Evolutionary conservation across 2,888 invertebrate species (phyloP).

Genomic region (Seira sanloemensis): DNA sequence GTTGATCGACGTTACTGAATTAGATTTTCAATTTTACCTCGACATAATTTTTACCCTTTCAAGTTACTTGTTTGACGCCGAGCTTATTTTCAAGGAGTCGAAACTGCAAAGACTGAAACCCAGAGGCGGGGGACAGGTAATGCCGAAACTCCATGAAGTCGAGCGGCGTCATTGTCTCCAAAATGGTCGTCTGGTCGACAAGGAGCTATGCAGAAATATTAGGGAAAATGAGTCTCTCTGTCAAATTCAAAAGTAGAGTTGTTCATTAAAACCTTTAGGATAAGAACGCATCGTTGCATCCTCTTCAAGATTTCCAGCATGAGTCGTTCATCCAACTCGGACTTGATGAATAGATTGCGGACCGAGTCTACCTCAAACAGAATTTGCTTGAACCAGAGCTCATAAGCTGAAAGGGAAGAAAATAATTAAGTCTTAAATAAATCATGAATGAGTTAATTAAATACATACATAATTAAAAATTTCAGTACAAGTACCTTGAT

Average conservation of each 20-base stretch:
- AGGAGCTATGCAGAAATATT: constrained; percentile 82
- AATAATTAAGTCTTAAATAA: background rate
- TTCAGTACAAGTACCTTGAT: constrained; percentile 85
- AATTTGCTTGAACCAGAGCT: constrained; percentile 99
- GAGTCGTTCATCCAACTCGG: constrained; percentile 89
- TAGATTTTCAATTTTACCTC: background rate
- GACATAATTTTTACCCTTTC: constrained; percentile 1
- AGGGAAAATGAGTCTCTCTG: background rate
- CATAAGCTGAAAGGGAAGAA: constrained; percentile 85
- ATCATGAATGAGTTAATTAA: background rate
- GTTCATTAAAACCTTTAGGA: constrained; percentile 90
- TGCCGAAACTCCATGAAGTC: constrained; percentile 99
- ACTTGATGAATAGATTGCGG: constrained; percentile 84
- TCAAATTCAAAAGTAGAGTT: background rate
- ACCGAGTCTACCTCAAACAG: constrained; percentile 97
- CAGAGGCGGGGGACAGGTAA: constrained; percentile 95
- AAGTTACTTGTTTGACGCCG: constrained; percentile 79
- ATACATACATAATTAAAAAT: background rate
- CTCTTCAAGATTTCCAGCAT: constrained; percentile 95
- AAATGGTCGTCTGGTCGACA: constrained; percentile 96
- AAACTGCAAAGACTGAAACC: constrained; percentile 98
- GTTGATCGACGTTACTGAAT: constrained; percentile 72
- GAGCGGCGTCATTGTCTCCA: constrained; percentile 99
- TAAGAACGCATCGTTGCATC: constrained; percentile 92
- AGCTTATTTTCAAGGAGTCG: constrained; percentile 95